A percentile compares a stretch with the other conserved stretches of the same genome.
Evolutionary conservation across 2,888 invertebrate genomes (phyloP).

Genomic region (Netelia inedita): DNA sequence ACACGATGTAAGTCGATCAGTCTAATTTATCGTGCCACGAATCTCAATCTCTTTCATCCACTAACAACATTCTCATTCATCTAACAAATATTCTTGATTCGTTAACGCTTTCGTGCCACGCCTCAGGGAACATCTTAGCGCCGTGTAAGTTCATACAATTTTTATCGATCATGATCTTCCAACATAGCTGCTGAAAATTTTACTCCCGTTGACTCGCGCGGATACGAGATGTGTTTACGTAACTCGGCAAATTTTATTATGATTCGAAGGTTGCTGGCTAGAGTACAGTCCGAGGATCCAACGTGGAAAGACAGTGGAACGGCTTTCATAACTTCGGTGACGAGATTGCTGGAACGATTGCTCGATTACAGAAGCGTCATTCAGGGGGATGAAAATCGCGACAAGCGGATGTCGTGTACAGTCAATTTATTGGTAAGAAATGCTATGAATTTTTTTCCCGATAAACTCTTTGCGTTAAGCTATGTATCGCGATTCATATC

Average conservation of each 20-base stretch:
- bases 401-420: conserved; percentile 98
- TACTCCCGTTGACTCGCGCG: conserved; percentile 1
- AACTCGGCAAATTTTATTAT: conserved; percentile 10
- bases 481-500: not conserved
- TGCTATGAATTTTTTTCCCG: not conserved
- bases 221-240: not conserved
- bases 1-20: conserved; percentile 94
- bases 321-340: conserved; percentile 96
- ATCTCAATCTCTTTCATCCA: conserved; percentile 10
- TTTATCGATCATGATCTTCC: conserved; percentile 38
- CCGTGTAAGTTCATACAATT: conserved; percentile 92
- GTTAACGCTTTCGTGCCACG: conserved; percentile 78
- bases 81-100: conserved; percentile 61
- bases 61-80: conserved; percentile 49
- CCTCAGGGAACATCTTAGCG: conserved; percentile 95
- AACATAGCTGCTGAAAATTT: conserved; percentile 5
- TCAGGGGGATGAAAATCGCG: conserved; percentile 97
- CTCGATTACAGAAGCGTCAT: conserved; percentile 98
- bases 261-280: conserved; percentile 90
- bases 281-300: conserved; percentile 93
- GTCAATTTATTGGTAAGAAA: conserved; percentile 93
- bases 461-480: not conserved
- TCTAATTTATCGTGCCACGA: conserved; percentile 34
- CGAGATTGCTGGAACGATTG: conserved; percentile 93
- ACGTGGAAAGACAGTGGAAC: conserved; percentile 97